phyloP scores from a whole-genome alignment of 2,888 invertebrate genomes.

The Zootermopsis nevadensis region DNA sequence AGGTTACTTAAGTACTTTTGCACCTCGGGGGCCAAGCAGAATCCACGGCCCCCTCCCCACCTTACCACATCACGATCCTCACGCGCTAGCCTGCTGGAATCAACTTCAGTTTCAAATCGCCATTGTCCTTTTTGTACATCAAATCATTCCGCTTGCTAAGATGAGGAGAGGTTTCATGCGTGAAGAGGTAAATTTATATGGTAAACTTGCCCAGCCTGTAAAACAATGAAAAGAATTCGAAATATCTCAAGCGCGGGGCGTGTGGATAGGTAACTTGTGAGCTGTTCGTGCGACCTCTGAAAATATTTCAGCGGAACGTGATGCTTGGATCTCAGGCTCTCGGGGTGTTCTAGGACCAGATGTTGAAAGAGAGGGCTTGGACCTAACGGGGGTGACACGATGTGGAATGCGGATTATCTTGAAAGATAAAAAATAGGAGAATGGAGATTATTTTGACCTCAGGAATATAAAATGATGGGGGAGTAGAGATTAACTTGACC shows the following conservation, averaged over 20 bases:
- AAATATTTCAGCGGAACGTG: not conserved
- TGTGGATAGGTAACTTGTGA: too few species aligned
- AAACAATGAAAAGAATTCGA: slow-evolving; percentile 20
- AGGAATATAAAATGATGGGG: too few species aligned
- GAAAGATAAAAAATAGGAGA: too few species aligned
- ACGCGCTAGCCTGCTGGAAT: not conserved
- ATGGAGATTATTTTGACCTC: too few species aligned
- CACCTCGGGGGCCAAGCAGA: slow-evolving; percentile 30
- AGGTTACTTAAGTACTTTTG: slow-evolving; percentile 21
- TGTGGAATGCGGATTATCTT: too few species aligned
- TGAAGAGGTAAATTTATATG: not conserved
- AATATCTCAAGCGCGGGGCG: not conserved
- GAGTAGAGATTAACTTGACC: too few species aligned
- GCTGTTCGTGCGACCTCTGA: not conserved
- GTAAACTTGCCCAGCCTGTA: not conserved
- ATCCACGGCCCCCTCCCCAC: slow-evolving; percentile 34
- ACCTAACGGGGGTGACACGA: too few species aligned
- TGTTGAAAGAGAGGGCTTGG: too few species aligned
- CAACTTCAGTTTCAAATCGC: slow-evolving; percentile 32
- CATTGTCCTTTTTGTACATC: slow-evolving; percentile 36
- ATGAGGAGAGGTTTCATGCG: not conserved
- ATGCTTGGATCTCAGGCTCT: too few species aligned
- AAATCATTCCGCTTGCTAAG: slow-evolving; percentile 32
- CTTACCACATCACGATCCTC: not conserved
- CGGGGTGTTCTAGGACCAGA: too few species aligned